Percentiles rank a stretch among this genome's conserved stretches.
Evolutionary conservation across 2,113 vertebrate species (phyloP).

Genomic region (Tor tambroides): DNA sequence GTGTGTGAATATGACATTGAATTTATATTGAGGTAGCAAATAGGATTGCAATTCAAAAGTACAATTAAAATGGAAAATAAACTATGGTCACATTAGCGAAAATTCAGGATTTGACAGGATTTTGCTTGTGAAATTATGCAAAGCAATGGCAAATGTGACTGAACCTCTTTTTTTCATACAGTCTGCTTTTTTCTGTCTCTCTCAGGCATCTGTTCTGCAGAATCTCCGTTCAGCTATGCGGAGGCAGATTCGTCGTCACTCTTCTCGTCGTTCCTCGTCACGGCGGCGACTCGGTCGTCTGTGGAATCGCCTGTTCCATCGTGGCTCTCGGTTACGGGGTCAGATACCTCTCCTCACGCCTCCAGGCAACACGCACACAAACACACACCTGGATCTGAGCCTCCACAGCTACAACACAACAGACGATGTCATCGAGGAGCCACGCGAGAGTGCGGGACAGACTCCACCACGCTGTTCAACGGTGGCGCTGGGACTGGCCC

Average conservation of each 20-base stretch:
- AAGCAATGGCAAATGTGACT: too few relatives aligned
- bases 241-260: conserved; percentile 89
- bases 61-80: too few relatives aligned
- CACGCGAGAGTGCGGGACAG: not conserved
- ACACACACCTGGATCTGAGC: conserved; percentile 78
- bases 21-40: not conserved
- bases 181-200: not conserved
- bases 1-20: conserved; percentile 65
- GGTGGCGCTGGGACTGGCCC: conserved; percentile 54
- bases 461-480: conserved; percentile 48
- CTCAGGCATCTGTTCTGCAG: conserved; percentile 91
- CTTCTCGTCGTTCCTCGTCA: conserved; percentile 79
- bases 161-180: too few relatives aligned
- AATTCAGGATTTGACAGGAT: too few relatives aligned
- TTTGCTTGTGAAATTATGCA: too few relatives aligned
- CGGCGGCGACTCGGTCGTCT: conserved; percentile 83
- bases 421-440: conserved; percentile 54
- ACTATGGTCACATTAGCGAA: too few relatives aligned
- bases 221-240: conserved; percentile 92
- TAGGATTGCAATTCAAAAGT: not conserved
- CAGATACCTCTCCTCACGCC: conserved; percentile 85
- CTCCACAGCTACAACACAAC: conserved; percentile 76
- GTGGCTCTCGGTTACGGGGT: conserved; percentile 76
- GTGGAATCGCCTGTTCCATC: conserved; percentile 87
- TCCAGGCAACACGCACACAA: conserved; percentile 49